These are phyloP conservation scores for Asteroscopus sphinx DNA, from an alignment of 2,888 invertebrate genomes.

Conservation along the genomic window DNA sequence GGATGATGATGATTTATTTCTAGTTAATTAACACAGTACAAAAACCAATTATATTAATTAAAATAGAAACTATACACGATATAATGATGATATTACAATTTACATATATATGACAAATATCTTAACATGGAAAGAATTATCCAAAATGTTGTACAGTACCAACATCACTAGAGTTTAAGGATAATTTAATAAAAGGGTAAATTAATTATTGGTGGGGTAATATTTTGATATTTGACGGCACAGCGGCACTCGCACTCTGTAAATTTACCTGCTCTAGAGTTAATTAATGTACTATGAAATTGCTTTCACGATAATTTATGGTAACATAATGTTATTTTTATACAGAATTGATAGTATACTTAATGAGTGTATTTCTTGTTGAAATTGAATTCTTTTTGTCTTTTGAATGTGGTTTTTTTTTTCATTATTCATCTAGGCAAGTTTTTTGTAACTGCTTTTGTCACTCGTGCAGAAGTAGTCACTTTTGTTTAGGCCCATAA, in stretches of 20 bases:
- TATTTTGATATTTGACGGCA: slow-evolving; percentile 44
- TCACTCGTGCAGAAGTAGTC: too few relatives aligned
- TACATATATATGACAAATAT: slow-evolving; percentile 3
- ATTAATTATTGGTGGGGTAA: slow-evolving; percentile 30
- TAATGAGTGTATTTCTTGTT: not conserved
- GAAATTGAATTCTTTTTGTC: not conserved
- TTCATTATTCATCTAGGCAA: too few relatives aligned
- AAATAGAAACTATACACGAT: too few relatives aligned
- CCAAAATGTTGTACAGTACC: too few relatives aligned
- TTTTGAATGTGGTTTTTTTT: too few relatives aligned
- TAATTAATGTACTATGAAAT: slow-evolving; percentile 27
- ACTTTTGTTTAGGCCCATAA: too few relatives aligned
- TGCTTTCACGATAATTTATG: not conserved
- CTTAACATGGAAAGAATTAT: too few relatives aligned
- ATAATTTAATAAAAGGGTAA: slow-evolving; percentile 29
- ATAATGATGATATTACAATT: too few relatives aligned
- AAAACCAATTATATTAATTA: too few relatives aligned
- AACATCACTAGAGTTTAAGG: slow-evolving; percentile 16
- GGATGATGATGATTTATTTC: too few relatives aligned
- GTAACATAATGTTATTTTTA: not conserved
- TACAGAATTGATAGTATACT: not conserved
- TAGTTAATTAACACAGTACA: too few relatives aligned
- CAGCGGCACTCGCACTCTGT: slow-evolving; percentile 11
- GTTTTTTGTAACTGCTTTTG: too few relatives aligned
- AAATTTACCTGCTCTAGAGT: slow-evolving; percentile 22